These are phyloP conservation scores for pig (Sus scrofa) DNA, from an alignment of 2,113 vertebrate genomes.

Conservation along the genomic window T2T-Sscrofa CM000819.6:87979501-87980000, in stretches of 20 bases:
- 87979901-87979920: slow-evolving; percentile 98
- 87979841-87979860: neutral
- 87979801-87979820: neutral
- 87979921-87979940: slow-evolving; percentile 98
- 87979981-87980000: slow-evolving; percentile 93
- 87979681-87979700: slow-evolving; percentile 32
- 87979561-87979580: slow-evolving; percentile 99
- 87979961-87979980: slow-evolving; percentile 98
- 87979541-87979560: slow-evolving; percentile 92
- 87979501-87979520: neutral
- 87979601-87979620: slow-evolving; percentile 98
- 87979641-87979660: slow-evolving; percentile 96
- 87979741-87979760: neutral
- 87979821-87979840: slow-evolving; percentile 34
- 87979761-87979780: neutral
- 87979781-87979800: slow-evolving; percentile 15
- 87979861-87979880: slow-evolving; percentile 93
- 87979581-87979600: slow-evolving; percentile 96
- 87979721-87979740: neutral
- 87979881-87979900: slow-evolving; percentile 99
- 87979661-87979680: slow-evolving; percentile 97
- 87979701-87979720: neutral
- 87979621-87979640: slow-evolving; percentile 97
- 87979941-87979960: slow-evolving; percentile 99
- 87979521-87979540: neutral